Evolutionary conservation across 2,888 invertebrate genomes (phyloP), one percentile per base, ranked within the genome.

Genomic region (Caenorhabditis japonica): DNA sequence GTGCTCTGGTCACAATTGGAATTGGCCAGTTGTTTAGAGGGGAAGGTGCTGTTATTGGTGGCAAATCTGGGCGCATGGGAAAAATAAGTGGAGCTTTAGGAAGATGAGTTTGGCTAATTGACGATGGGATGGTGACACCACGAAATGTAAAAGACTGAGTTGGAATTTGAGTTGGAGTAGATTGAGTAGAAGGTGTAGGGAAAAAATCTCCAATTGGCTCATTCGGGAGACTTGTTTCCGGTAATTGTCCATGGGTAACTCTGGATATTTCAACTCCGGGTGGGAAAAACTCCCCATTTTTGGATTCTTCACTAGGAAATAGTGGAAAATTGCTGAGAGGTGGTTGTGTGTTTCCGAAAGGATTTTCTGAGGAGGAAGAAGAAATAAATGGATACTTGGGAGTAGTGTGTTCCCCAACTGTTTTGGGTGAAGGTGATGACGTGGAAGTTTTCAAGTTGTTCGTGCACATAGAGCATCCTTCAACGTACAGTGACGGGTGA

Each of bases 1-100:
- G 60, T 49, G 70, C 56, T 30, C 25, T 61, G 53, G 70, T 70
- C 41, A 51, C 60, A 56, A 70, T 70, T 49, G 61, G 70, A 56
- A 70, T 70, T 7, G 70, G 61, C 70, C 70, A 70, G 47, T 70
- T 70, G 61, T 56, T 70, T 39, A 55, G 53, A 43, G 60, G 55
- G 8, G 70, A 51, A 8, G 60, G 55, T 10, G 52, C 70, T 15
- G 70, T 61, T 55, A 59, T 70, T 34, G 59, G 69, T 36, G 55
- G 41, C 69, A 60, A 56, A 27, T 56, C 66, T 47, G 66, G 66
- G 3, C 66, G 66, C 51, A 43, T 56, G n/a, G 66, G 66, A 12
- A 66, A 66, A 44, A 66, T 51, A 43, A 66, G 66, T 7, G 66
- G 66, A 10, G 66, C 66, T 47, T 58, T 49, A 19, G 66, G 66